A percentile compares a stretch with the other conserved stretches of the same genome.
Conservation (phyloP, 2,888 invertebrate species). For the Phrixothrix hirtus region DNA sequence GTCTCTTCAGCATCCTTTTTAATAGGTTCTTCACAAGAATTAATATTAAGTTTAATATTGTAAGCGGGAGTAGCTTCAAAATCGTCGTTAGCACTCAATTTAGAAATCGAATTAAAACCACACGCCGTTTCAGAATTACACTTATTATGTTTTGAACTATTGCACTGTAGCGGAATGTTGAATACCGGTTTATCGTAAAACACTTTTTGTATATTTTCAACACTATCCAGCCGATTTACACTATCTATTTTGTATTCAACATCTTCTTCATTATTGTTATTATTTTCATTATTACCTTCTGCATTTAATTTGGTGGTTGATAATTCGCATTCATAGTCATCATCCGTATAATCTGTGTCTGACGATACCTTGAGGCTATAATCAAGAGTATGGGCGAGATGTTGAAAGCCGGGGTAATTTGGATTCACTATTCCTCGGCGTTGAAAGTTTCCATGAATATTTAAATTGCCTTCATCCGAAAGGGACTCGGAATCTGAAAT, state of each 20-base stretch:
- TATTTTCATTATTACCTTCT: slow-evolving; percentile 53
- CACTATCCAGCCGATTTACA: slow-evolving; percentile 55
- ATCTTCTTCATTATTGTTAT: slow-evolving; percentile 43
- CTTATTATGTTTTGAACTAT: slow-evolving; percentile 39
- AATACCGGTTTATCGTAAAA: slow-evolving; percentile 64
- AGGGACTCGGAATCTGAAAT: slow-evolving; percentile 59
- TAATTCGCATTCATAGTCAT: slow-evolving; percentile 57
- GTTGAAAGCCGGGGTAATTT: slow-evolving; percentile 83
- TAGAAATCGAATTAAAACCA: slow-evolving; percentile 43
- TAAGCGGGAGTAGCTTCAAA: slow-evolving; percentile 42
- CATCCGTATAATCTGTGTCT: slow-evolving; percentile 56
- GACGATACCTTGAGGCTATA: slow-evolving; percentile 49
- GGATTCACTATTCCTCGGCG: slow-evolving; percentile 79
- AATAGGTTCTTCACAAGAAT: slow-evolving; percentile 34
- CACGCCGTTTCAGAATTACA: slow-evolving; percentile 41
- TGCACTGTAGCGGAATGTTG: slow-evolving; percentile 56
- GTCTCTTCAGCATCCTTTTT: slow-evolving; percentile 42
- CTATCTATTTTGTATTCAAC: slow-evolving; percentile 52
- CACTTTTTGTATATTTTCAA: slow-evolving; percentile 59
- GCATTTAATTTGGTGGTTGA: slow-evolving; percentile 57
- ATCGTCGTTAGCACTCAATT: slow-evolving; percentile 46
- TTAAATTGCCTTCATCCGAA: slow-evolving; percentile 53
- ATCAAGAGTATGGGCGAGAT: slow-evolving; percentile 72
- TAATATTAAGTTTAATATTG: slow-evolving; percentile 61
- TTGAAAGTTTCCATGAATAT: slow-evolving; percentile 42